Evolutionary conservation across 2,113 vertebrate genomes (phyloP).

Genomic region (Ginglymostoma cirratum): DNA sequence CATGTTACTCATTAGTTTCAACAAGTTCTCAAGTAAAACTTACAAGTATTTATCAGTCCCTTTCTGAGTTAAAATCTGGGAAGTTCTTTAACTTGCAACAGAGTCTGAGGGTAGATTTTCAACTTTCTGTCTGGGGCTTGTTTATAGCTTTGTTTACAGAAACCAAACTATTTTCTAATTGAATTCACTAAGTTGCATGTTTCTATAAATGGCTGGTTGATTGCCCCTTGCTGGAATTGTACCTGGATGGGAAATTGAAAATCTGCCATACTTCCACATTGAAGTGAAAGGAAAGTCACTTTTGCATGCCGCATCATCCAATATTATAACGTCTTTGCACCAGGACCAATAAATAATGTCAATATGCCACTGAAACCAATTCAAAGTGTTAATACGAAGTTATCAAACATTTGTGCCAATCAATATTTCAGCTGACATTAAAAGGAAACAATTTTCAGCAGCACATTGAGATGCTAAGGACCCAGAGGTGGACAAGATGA

Average conservation of each 20-base stretch:
- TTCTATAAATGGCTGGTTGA: not conserved
- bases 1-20: too few species aligned
- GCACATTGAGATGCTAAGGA: not conserved
- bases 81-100: not conserved
- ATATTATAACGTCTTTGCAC: too few species aligned
- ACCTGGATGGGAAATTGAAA: not conserved
- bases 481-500: not conserved
- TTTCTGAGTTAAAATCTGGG: too few species aligned
- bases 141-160: too few species aligned
- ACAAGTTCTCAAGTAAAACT: too few species aligned
- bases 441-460: not conserved
- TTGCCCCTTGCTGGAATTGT: not conserved
- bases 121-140: not conserved
- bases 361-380: not conserved
- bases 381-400: not conserved
- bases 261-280: not conserved
- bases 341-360: not conserved
- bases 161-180: not conserved
- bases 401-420: not conserved
- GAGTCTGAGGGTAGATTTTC: not conserved
- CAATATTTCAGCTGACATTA: not conserved
- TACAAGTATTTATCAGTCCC: too few species aligned
- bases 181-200: not conserved
- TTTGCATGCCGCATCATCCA: not conserved
- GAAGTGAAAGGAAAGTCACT: not conserved